phyloP scores from a whole-genome alignment of 1,140 invertebrate genomes.

The Pentalonia nigronervosa region DNA sequence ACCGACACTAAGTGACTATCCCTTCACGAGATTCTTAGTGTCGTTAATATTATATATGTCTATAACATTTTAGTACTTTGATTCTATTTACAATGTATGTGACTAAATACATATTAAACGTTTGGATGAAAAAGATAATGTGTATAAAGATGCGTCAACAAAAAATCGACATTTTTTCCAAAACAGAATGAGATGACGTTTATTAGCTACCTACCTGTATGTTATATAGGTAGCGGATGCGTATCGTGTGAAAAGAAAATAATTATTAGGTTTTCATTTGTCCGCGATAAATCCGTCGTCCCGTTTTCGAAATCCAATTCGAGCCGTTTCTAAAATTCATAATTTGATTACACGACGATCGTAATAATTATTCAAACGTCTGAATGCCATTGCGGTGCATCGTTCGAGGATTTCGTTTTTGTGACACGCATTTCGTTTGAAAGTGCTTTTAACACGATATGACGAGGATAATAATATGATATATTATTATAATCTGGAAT shows the following conservation, averaged over 20 bases:
- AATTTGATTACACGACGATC: not conserved
- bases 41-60: not conserved
- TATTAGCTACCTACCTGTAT: not conserved
- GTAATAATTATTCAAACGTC: not conserved
- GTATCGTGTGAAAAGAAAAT: not conserved
- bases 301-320: not conserved
- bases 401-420: not conserved
- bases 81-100: conserved; percentile 11
- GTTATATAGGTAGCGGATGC: not conserved
- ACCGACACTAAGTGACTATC: conserved; percentile 9
- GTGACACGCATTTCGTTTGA: not conserved
- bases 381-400: not conserved
- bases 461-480: not conserved
- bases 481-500: not conserved
- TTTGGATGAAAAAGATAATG: not conserved
- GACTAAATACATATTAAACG: not conserved
- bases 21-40: not conserved
- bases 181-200: not conserved
- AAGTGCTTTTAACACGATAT: not conserved
- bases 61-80: not conserved
- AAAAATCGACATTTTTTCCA: not conserved
- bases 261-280: not conserved
- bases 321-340: not conserved
- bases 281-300: not conserved
- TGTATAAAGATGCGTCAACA: not conserved